These are phyloP conservation scores for Palaemon carinicauda DNA, from an alignment of 1,140 invertebrate genomes.

Conservation along the genomic window DNA sequence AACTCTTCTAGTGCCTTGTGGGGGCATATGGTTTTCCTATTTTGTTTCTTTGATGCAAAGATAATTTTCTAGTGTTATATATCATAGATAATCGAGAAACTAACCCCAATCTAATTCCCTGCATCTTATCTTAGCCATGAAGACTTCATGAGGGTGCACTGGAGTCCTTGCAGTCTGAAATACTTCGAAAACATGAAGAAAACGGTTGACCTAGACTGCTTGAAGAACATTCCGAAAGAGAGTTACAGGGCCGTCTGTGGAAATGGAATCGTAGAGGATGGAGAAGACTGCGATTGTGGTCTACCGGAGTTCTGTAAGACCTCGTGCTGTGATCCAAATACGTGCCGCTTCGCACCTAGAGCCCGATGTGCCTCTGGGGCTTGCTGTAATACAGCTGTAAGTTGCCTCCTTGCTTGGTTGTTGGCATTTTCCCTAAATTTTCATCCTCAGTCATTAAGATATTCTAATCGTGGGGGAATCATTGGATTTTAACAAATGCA, in stretches of 20 bases:
- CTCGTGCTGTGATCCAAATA: constrained; percentile 86
- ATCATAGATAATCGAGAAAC: no score
- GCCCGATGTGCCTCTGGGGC: constrained; percentile 90
- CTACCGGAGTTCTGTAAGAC: constrained; percentile 79
- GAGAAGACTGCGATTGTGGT: constrained; percentile 92
- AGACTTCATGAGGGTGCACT: constrained; percentile 68
- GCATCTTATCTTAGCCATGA: neutral
- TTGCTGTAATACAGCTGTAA: constrained; percentile 53
- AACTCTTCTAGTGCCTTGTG: no score
- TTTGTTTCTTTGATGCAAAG: no score
- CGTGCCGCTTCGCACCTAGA: constrained; percentile 84
- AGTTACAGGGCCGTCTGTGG: constrained; percentile 92
- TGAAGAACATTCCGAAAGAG: constrained; percentile 73
- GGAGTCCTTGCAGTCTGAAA: constrained; percentile 88
- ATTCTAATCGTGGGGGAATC: no score
- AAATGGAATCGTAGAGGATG: constrained; percentile 88
- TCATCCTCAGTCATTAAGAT: no score
- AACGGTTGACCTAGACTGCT: constrained; percentile 96
- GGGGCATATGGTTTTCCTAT: no score
- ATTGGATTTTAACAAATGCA: no score
- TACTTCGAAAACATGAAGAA: constrained; percentile 88
- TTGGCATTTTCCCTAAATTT: no score
- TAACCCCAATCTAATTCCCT: neutral
- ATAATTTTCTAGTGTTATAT: no score
- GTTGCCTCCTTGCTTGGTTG: neutral